Base-by-base conservation (phyloP, 2,113 vertebrate species). In the Peromyscus leucopus region DNA sequence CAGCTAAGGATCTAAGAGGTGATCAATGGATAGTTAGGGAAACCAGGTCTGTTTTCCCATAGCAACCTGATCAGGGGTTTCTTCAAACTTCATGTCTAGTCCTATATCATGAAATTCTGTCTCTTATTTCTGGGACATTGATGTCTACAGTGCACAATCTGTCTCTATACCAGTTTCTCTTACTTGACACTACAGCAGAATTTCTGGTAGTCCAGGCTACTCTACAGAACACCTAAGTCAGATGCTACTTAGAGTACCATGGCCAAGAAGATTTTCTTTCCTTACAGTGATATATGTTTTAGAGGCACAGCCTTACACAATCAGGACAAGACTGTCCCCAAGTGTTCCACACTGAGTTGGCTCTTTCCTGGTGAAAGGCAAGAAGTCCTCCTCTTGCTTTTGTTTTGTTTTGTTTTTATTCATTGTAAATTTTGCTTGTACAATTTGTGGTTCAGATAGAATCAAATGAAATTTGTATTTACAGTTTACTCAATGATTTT, bases 31-130 rank as follows among this genome's bases (percentile, higher is more conserved):
- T 61, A 2, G 13, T 2, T 57, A 10, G 33, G 31, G 5, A 22
- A 7, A 42, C 2, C 39, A 28, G 2, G 2, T 92, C 3, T 39
- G 4, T 67, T n/a, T n/a, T 69, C 9, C 36, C 21, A 46, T 3
- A 69, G 48, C 0, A 78, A 0, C 4, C 22, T 21, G 33, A 1
- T 16, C 26, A 59, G 13, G 10, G 13, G 36, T 69, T 28, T 17
- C 26, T 17, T 31, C 55, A 61, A 19, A 26, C 3, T 15, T 42
- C 13, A 12, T 7, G 12, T 57, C 8, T 15, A 65, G 3, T 13
- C 8, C 2, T 82, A 2, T 11, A 4, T 5, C 1, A 15, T 74
- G 2, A 82, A 28, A n/a, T 22, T 33, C 7, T 28, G 2, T 21
- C 22, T 85, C 26, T 78, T 33, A 39, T 80, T 90, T 78, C 1